Evolutionary conservation across 1,140 invertebrate genomes (phyloP), one percentile per base, ranked within the genome.

Genomic region (Tribolium madens): DNA sequence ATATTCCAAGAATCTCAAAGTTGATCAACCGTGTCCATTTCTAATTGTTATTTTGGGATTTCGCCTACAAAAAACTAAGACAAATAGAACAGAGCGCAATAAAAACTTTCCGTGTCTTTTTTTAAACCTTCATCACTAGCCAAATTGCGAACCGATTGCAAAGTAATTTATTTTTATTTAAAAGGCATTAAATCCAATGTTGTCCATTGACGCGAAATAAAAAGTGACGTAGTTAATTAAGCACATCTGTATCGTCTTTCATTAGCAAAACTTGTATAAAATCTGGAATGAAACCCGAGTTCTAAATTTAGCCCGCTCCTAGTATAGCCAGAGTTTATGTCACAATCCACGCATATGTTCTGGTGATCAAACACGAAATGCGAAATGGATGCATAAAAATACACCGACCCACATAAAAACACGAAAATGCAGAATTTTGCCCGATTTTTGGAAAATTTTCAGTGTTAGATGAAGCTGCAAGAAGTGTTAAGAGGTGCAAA

Each of bases 271-370:
- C 33, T 48, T 69, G 64, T 68, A 47, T 9, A n/a, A 75, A 68
- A 69, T 52, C 31, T 64, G 57, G 57, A 64, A 64, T 64, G 21
- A 18, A 64, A 31, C 57, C 57, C 57, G 26, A 12, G 26, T 31
- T 77, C 46, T 73, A 73, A 72, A 48, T 42, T 26, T 83, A 83
- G 71, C 77, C 18, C 82, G 80, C 82, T 83, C 82, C 82, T 82
- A 82, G 79, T 83, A 80, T 83, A 83, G 82, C 46, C 81, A 72
- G 57, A 64, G 57, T 64, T 64, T 64, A 64, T 64, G 57, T 64
- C 26, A 64, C 21, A 64, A 4, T 31, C 57, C 52, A 18, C 57
- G 26, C 57, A 18, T 57, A 57, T 57, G 26, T 64, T 64, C 57
- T 64, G 57, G 4, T 64, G 57, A 33, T 64, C 21, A 33, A 21